Evolutionary conservation across 92 coral and sea anemone species (phyloP).

Genomic region (Paramuricea clavata): DNA sequence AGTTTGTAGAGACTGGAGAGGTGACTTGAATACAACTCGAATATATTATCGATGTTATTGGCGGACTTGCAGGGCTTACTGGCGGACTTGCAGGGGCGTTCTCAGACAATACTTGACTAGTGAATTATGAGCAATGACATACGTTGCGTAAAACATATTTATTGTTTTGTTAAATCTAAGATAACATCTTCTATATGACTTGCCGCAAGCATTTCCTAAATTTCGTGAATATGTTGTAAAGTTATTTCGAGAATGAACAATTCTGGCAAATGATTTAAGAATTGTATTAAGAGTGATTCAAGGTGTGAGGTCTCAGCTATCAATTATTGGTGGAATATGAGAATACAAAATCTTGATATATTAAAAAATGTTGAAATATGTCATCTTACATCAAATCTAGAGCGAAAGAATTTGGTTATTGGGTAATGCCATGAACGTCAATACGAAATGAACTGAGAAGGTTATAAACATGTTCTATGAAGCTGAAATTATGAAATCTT

Average conservation of each 20-base stretch:
- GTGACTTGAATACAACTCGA: too few species aligned
- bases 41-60: too few species aligned
- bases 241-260: neutral
- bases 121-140: neutral
- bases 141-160: neutral
- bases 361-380: conserved; percentile 5
- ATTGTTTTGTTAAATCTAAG: neutral
- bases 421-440: too few species aligned
- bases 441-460: too few species aligned
- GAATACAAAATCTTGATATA: neutral
- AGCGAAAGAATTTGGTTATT: neutral
- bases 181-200: neutral
- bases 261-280: neutral
- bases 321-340: conserved; percentile 15
- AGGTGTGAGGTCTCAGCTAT: conserved; percentile 42
- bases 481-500: neutral
- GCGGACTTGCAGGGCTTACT: too few species aligned
- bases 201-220: neutral
- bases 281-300: neutral
- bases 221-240: neutral
- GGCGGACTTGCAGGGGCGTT: too few species aligned
- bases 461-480: too few species aligned
- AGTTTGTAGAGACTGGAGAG: too few species aligned
- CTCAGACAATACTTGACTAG: neutral
- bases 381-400: neutral